A percentile compares a stretch with the other conserved stretches of the same genome.
Evolutionary conservation across 2,888 invertebrate genomes (phyloP).

Genomic region (Hanleya hanleyi): DNA sequence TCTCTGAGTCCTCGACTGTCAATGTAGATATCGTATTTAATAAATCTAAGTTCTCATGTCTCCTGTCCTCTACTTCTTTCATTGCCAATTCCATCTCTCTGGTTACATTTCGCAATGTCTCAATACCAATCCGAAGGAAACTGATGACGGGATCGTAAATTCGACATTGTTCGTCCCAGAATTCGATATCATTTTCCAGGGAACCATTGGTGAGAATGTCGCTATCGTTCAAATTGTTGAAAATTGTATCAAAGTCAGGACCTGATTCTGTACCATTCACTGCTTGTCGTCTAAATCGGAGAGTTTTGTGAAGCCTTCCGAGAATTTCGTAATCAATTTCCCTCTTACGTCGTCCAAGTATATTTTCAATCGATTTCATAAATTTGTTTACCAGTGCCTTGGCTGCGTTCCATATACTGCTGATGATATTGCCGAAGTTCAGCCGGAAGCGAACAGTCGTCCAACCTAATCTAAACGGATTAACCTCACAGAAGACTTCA

Average conservation of each 20-base stretch:
- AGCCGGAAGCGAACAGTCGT: neutral
- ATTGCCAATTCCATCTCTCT: neutral
- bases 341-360: neutral
- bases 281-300: neutral
- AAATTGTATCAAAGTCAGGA: neutral
- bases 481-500: conserved; percentile 10
- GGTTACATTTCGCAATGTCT: neutral
- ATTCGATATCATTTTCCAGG: neutral
- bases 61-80: neutral
- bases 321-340: neutral
- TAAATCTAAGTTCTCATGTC: neutral
- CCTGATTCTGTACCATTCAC: no score
- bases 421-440: conserved; percentile 6
- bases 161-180: neutral
- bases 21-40: neutral
- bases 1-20: neutral
- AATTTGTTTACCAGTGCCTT: neutral
- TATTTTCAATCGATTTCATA: conserved; percentile 32
- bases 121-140: neutral
- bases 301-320: neutral
- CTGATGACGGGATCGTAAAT: neutral
- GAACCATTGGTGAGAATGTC: neutral
- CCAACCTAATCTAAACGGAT: neutral
- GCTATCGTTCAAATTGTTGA: neutral
- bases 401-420: conserved; percentile 12